Evolutionary conservation across 2,888 invertebrate species (phyloP).

Genomic region (Lasioglossum vierecki): DNA sequence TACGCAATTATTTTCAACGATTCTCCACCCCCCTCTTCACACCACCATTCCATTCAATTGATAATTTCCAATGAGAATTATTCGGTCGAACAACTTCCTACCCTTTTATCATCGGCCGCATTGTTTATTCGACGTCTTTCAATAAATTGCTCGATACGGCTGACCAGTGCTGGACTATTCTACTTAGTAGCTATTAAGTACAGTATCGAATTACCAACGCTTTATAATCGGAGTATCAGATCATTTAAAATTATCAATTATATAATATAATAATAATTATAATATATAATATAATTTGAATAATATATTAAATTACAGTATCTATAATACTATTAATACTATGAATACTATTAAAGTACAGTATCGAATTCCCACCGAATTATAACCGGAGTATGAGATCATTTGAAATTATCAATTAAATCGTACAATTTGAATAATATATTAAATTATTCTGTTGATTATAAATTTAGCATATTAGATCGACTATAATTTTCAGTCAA

Average conservation of each 20-base stretch:
- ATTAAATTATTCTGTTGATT: not conserved
- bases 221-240: too few relatives aligned
- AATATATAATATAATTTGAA: too few relatives aligned
- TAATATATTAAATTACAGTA: too few relatives aligned
- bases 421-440: not conserved
- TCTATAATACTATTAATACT: too few relatives aligned
- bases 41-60: not conserved
- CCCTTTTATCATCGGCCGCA: not conserved
- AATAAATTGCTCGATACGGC: not conserved
- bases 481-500: not conserved
- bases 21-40: not conserved
- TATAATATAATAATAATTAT: too few relatives aligned
- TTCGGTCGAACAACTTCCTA: not conserved
- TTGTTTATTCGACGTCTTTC: not conserved
- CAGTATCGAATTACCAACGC: too few relatives aligned
- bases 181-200: too few relatives aligned
- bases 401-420: not conserved
- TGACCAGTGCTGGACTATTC: not conserved
- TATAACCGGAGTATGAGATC: not conserved
- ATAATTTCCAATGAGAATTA: not conserved
- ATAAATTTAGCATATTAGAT: not conserved
- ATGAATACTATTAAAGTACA: too few relatives aligned
- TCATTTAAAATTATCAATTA: too few relatives aligned
- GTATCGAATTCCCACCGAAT: not conserved
- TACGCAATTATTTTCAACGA: slow-evolving; percentile 26